Evolutionary conservation across 2,797 vertebrate species (phyloP).

Genomic region (Danionella dracula): DNA sequence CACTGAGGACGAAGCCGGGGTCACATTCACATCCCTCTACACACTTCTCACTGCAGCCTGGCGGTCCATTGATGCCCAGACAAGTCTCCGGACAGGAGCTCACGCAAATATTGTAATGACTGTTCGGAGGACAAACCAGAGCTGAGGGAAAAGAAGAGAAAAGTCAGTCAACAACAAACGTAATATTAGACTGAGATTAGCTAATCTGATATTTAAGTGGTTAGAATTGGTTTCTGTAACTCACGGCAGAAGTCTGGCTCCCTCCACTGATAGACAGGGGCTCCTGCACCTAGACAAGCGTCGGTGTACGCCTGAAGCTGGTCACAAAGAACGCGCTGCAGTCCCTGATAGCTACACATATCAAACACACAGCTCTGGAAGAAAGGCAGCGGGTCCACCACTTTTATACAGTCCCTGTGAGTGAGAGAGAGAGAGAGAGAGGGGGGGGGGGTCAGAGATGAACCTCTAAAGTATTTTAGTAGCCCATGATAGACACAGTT

Average conservation of each 20-base stretch:
- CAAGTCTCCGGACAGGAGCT: slow-evolving; percentile 63
- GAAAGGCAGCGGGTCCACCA: slow-evolving; percentile 64
- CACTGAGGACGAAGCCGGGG: slow-evolving; percentile 64
- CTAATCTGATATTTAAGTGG: no score
- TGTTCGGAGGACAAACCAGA: slow-evolving; percentile 60
- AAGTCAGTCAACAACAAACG: slow-evolving; percentile 42
- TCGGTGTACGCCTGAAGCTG: slow-evolving; percentile 76
- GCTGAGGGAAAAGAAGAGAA: slow-evolving; percentile 55
- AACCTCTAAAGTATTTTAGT: background rate
- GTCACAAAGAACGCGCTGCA: slow-evolving; percentile 65
- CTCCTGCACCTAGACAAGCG: slow-evolving; percentile 69
- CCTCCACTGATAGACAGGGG: slow-evolving; percentile 71
- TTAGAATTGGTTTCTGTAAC: no score
- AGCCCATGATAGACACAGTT: no score
- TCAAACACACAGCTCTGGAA: slow-evolving; percentile 71
- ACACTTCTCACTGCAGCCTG: slow-evolving; percentile 55
- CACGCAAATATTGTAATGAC: slow-evolving; percentile 64
- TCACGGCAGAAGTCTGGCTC: slow-evolving; percentile 67
- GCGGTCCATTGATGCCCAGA: slow-evolving; percentile 51
- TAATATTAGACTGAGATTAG: slow-evolving; percentile 36
- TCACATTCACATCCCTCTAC: slow-evolving; percentile 68
- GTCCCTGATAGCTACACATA: slow-evolving; percentile 66
- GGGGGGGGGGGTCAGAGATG: background rate
- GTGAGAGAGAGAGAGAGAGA: background rate
- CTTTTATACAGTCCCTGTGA: slow-evolving; percentile 65